A percentile compares a stretch with the other conserved stretches of the same genome.
Evolutionary conservation across 2,888 invertebrate species (phyloP).

Genomic region (Pandemis cinnamomeana): DNA sequence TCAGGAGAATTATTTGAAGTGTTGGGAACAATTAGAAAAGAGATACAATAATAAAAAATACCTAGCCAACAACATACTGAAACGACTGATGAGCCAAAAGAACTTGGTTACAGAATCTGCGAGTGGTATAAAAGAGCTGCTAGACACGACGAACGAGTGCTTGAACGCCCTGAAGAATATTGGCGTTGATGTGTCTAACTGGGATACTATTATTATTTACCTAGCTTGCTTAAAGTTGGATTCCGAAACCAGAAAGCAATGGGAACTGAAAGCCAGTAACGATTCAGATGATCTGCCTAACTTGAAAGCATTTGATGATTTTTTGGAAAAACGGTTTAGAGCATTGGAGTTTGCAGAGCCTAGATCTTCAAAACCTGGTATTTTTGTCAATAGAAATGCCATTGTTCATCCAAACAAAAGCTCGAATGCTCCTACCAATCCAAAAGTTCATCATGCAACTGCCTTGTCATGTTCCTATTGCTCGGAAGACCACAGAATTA

Average conservation of each 20-base stretch:
- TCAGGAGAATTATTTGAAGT: background rate
- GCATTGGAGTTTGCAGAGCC: slow-evolving; percentile 28
- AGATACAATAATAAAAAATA: slow-evolving; percentile 13
- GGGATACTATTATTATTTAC: slow-evolving; percentile 44
- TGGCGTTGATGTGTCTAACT: slow-evolving; percentile 34
- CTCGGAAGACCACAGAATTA: slow-evolving; percentile 6
- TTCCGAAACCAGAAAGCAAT: slow-evolving; percentile 43
- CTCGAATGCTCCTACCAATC: background rate
- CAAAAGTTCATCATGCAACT: background rate
- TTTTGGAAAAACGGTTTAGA: slow-evolving; percentile 29
- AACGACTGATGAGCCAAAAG: background rate
- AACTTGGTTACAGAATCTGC: background rate
- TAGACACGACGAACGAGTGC: slow-evolving; percentile 15
- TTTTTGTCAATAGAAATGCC: slow-evolving; percentile 13
- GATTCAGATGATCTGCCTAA: slow-evolving; percentile 24
- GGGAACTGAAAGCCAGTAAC: slow-evolving; percentile 42
- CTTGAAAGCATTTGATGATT: slow-evolving; percentile 25
- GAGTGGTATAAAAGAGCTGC: background rate
- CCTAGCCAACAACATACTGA: background rate
- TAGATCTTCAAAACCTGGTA: slow-evolving; percentile 10
- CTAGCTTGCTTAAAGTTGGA: slow-evolving; percentile 44
- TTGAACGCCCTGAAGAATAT: slow-evolving; percentile 30
- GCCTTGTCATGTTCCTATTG: slow-evolving; percentile 10
- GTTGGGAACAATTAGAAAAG: slow-evolving; percentile 13
- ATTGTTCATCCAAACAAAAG: no score